Conservation (phyloP, 2,797 vertebrate species). For the Cyprinella venusta region DNA sequence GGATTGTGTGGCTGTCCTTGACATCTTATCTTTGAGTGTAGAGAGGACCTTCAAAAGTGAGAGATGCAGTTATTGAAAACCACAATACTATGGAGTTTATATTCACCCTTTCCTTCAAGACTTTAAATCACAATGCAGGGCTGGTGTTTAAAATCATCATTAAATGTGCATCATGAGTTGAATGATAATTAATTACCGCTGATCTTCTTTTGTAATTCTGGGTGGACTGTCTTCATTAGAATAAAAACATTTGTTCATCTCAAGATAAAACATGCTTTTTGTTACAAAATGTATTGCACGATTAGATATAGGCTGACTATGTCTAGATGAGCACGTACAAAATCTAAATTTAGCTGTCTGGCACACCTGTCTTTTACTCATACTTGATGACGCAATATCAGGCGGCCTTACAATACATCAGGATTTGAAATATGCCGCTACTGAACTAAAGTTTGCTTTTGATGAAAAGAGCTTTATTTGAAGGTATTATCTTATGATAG, state of each 20-base stretch:
- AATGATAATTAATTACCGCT: neutral
- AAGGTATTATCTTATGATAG: neutral
- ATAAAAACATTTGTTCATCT: neutral
- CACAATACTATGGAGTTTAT: neutral
- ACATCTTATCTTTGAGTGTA: constrained; percentile 52
- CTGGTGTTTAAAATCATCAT: neutral
- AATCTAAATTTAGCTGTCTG: constrained; percentile 2
- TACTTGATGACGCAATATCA: neutral
- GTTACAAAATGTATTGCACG: neutral
- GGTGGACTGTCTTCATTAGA: neutral
- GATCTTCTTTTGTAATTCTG: neutral
- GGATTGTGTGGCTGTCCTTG: constrained; percentile 52
- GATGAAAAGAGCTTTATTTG: neutral
- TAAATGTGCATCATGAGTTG: neutral
- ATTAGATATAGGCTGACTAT: neutral
- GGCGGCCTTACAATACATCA: neutral
- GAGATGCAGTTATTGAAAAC: constrained; percentile 11
- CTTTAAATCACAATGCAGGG: neutral
- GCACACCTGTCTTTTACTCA: constrained; percentile 24
- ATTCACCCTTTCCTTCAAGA: neutral
- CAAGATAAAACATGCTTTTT: neutral
- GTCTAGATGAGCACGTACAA: neutral
- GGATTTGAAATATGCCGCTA: neutral
- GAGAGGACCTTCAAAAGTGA: constrained; percentile 58
- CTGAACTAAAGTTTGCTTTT: neutral